Base-by-base conservation (phyloP, 23 tunicate species). In the Diplosoma virens region DNA sequence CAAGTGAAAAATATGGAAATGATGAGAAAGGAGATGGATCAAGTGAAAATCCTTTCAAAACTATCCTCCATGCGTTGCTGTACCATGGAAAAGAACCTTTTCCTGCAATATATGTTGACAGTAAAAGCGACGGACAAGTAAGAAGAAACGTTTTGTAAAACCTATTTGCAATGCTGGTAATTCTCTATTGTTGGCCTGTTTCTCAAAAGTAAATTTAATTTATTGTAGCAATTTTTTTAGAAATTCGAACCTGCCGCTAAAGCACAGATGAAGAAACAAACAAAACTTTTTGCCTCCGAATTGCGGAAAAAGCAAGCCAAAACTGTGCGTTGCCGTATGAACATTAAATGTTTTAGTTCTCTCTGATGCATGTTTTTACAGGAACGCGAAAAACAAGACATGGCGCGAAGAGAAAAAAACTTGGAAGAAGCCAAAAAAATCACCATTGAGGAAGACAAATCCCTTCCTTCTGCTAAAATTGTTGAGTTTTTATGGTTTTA, bases 221-320 rank as follows among this genome's bases (percentile, higher is more conserved):
- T 20, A 45, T 37, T 21, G 14, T 4, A 22, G 4, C 45, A 27
- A 65, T 14, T 54, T 77, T 33, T 71, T 2, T 32, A 89, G 96
- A 60, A 78, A 54, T 89, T 67, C 72, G 96, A 89, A 78, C 77
- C 76, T 20, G 65, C 80, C 37, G 97, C 97, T 24, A 90, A 90
- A 75, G 90, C 97, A 28, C 97, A 90, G 37, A 23, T 84, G 47
- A 90, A 90, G 36, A 90, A 90, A 68, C 97, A 90, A 67, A 56
- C 75, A 0, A 90, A 90, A 47, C 16, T 90, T 27, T 84, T 33
- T 75, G 77, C 55, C 2, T 79, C 82, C 1, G 90, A 90, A 59
- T 74, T 71, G 33, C 26, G 96, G 63, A 89, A 89, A 71, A 45
- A 52, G 27, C 73, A 82, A 50, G 84, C 88, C 27, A 82, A 41